Conservation (phyloP, 2,113 vertebrate genomes). For the Todiramphus saurophagus region DNA sequence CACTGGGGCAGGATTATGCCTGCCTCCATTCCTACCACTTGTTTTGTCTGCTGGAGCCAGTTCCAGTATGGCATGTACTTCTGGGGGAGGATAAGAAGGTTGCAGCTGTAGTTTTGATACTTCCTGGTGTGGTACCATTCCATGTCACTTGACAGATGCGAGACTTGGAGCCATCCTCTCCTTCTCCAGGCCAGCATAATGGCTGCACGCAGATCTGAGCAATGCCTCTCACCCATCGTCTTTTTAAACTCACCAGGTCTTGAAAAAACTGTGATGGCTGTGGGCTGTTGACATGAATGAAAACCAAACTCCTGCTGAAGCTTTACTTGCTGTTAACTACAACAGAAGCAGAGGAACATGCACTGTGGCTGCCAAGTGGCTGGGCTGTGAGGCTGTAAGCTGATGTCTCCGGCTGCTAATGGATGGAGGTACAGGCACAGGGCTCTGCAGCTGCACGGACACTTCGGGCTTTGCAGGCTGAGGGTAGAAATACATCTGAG, state of each 20-base stretch:
- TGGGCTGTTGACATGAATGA: neutral
- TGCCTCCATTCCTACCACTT: neutral
- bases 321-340: neutral
- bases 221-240: neutral
- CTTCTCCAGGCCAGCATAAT: neutral
- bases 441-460: fast-evolving
- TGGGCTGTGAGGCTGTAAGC: neutral
- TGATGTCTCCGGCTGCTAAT: neutral
- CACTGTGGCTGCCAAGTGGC: neutral
- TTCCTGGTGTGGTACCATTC: neutral
- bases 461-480: neutral
- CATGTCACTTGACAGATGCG: neutral
- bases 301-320: neutral
- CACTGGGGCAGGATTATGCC: neutral
- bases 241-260: neutral
- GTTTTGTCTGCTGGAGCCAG: neutral
- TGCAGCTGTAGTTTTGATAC: neutral
- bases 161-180: neutral
- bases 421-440: neutral
- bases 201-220: neutral
- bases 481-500: neutral
- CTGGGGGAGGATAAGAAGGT: neutral
- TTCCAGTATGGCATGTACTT: neutral
- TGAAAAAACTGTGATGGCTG: neutral
- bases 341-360: neutral